Evolutionary conservation across 2,113 vertebrate genomes (phyloP).

Genomic region (Xyrauchen texanus): DNA sequence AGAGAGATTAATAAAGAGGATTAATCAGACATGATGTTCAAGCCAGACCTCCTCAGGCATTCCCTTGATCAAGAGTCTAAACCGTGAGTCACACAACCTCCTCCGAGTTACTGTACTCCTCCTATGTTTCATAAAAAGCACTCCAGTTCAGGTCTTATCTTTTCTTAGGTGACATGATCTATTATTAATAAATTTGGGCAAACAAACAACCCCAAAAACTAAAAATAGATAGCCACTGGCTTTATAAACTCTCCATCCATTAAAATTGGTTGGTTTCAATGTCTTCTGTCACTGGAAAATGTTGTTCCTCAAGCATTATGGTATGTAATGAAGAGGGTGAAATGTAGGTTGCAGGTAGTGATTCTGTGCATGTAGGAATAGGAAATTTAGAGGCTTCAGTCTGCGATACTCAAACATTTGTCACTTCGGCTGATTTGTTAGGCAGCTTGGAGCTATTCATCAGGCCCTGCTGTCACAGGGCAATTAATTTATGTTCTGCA

Average conservation of each 20-base stretch:
- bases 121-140: neutral
- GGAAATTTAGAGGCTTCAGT: neutral
- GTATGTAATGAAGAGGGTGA: neutral
- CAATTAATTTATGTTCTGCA: constrained; percentile 71
- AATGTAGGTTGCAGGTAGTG: neutral
- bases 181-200: neutral
- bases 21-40: constrained; percentile 39
- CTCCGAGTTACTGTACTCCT: neutral
- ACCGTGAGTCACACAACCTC: neutral
- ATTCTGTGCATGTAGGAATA: neutral
- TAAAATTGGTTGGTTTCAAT: neutral
- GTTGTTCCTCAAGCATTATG: neutral
- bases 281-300: no score
- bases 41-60: constrained; percentile 23
- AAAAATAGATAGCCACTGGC: neutral
- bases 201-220: neutral
- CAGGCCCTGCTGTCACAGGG: constrained; percentile 64
- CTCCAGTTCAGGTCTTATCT: neutral
- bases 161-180: neutral
- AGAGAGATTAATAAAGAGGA: constrained; percentile 36
- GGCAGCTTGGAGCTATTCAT: constrained; percentile 71
- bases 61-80: constrained; percentile 26
- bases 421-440: constrained; percentile 67
- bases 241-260: neutral
- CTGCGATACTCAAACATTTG: constrained; percentile 65